Conservation (phyloP, 2,888 invertebrate species). For the Drosophila ezoana region DNA sequence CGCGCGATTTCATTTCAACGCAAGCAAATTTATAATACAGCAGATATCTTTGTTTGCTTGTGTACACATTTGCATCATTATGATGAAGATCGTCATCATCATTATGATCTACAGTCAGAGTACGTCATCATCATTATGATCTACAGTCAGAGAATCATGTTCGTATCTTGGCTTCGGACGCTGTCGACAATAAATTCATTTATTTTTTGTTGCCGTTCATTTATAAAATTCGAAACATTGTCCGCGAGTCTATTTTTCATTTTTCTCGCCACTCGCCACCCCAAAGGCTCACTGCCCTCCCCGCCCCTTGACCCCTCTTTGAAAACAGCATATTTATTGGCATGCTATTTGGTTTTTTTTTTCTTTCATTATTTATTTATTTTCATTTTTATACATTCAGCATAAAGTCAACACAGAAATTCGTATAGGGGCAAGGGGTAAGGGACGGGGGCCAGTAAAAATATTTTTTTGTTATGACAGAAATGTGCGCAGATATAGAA, state of each 20-base stretch:
- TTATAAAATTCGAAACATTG: constrained; percentile 65
- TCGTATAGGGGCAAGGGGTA: not conserved
- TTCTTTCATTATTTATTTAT: constrained; percentile 60
- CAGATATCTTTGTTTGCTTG: constrained; percentile 27
- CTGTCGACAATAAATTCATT: constrained; percentile 70
- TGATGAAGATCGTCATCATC: constrained; percentile 14
- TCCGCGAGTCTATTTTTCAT: constrained; percentile 66
- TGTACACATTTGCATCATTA: constrained; percentile 17
- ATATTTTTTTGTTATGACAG: constrained; percentile 77
- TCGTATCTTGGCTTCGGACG: constrained; percentile 10
- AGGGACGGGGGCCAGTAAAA: constrained; percentile 12
- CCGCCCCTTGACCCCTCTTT: not conserved
- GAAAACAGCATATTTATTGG: constrained; percentile 19
- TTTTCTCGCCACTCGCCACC: constrained; percentile 55
- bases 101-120: constrained; percentile 7
- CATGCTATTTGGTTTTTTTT: constrained; percentile 9
- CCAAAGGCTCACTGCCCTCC: not conserved
- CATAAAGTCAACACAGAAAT: constrained; percentile 46
- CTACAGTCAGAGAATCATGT: constrained; percentile 9
- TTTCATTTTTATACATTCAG: constrained; percentile 65
- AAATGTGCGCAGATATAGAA: constrained; percentile 61
- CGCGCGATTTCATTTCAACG: constrained; percentile 72
- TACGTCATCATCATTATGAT: constrained; percentile 16
- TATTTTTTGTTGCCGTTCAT: constrained; percentile 40
- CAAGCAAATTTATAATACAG: constrained; percentile 31